These are phyloP conservation scores for Panthera uncia DNA, from an alignment of 2,113 vertebrate genomes.

Conservation along the genomic window DNA sequence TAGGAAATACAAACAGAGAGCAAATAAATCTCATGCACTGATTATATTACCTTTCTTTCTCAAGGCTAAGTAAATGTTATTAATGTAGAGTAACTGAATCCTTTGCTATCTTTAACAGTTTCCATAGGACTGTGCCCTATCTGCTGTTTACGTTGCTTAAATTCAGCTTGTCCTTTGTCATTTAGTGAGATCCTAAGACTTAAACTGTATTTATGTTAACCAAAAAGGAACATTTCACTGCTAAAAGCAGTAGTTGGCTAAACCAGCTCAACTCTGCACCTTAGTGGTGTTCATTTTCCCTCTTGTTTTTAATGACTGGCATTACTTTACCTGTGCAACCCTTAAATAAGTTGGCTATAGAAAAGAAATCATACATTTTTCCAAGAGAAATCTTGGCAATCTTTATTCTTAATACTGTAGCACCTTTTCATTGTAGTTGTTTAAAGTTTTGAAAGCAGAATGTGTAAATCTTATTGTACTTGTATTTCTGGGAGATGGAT, in stretches of 20 bases:
- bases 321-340: neutral
- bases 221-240: constrained; percentile 23
- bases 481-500: neutral
- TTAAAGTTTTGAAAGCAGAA: neutral
- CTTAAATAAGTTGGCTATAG: neutral
- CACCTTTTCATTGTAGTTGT: neutral
- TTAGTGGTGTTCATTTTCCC: constrained; percentile 9
- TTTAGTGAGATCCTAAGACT: constrained; percentile 46
- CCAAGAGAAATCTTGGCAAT: neutral
- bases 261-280: neutral
- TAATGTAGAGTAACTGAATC: constrained; percentile 17
- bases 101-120: constrained; percentile 44
- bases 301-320: neutral
- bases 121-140: neutral
- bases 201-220: constrained; percentile 61
- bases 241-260: neutral
- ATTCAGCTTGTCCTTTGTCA: constrained; percentile 55
- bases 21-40: neutral
- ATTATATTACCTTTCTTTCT: constrained; percentile 26
- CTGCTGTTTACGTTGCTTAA: constrained; percentile 30
- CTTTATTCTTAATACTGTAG: neutral
- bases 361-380: neutral
- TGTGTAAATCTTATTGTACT: neutral
- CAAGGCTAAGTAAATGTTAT: constrained; percentile 42
- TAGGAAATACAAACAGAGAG: constrained; percentile 49